These are phyloP conservation scores for Didymodactylos carnosus DNA, from an alignment of 2,888 invertebrate species.

Conservation along the genomic window DNA sequence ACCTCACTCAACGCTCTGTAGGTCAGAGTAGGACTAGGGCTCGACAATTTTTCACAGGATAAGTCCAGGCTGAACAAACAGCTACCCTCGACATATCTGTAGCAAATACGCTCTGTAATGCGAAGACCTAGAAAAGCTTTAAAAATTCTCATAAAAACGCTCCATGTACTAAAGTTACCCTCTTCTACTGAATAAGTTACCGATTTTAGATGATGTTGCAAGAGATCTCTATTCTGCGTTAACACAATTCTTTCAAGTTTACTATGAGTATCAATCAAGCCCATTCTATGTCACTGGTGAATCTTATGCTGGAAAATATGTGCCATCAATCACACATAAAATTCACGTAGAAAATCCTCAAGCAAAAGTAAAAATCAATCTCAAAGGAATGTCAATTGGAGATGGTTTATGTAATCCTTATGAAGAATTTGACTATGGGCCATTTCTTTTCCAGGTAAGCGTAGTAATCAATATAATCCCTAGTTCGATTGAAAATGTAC, in stretches of 20 bases:
- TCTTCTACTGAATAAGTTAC: too few species aligned
- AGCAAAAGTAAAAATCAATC: slow-evolving; percentile 20
- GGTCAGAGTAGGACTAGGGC: too few species aligned
- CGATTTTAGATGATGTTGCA: background rate
- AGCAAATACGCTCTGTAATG: too few species aligned
- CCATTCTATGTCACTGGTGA: slow-evolving; percentile 62
- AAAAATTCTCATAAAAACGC: too few species aligned
- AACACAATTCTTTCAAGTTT: slow-evolving; percentile 59
- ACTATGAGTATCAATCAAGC: slow-evolving; percentile 50
- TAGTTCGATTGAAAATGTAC: too few species aligned
- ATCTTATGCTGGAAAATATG: slow-evolving; percentile 45
- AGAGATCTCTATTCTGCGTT: background rate
- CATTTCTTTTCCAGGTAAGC: background rate
- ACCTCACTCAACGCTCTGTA: too few species aligned
- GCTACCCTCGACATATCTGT: too few species aligned
- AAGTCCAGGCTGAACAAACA: too few species aligned
- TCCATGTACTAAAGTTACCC: too few species aligned
- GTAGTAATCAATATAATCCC: background rate
- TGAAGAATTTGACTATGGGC: background rate
- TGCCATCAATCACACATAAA: slow-evolving; percentile 46
- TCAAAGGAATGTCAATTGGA: slow-evolving; percentile 27
- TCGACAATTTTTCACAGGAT: too few species aligned
- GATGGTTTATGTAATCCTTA: slow-evolving; percentile 30
- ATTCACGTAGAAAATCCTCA: slow-evolving; percentile 21
- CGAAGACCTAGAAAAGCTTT: too few species aligned